Base-by-base conservation (phyloP, 37 sponge, comb jelly and placozoan species). In the Cliona cf. orientalis region DNA sequence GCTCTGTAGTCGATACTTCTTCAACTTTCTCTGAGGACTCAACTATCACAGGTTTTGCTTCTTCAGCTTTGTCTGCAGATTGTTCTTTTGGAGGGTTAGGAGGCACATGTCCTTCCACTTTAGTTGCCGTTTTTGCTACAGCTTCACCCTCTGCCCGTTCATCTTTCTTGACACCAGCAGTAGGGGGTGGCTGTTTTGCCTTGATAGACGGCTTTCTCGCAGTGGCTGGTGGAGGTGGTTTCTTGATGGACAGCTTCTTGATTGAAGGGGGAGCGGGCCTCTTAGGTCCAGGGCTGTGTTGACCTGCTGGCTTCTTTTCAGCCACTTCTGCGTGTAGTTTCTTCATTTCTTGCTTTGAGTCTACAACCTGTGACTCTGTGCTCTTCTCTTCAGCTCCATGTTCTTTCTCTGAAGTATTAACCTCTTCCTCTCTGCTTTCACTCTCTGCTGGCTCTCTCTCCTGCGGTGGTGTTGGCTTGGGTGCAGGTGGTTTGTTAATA, bases 131-230 rank as follows among this genome's bases (percentile, higher is more conserved):
- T 11, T 64, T 64, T 11, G 9, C 66, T 64, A 23, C 33, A 64
- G 33, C 9, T 29, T n/a, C n/a, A n/a, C n/a, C n/a, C n/a, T n/a
- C n/a, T n/a, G n/a, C n/a, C 19, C 7, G 25, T 29, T 64, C 25
- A 21, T n/a, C 19, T 14, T 6, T 42, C 23, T 69, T 21, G 9
- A 41, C 19, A 11, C 5, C 12, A 14, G 74, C 33, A 72, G 74
- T 75, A 31, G 76, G 60, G 57, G 58, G 23, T 7, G 21, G 73
- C 7, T 58, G 22, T 77, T 42, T 62, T 5, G 49, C 17, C 45
- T 62, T 26, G n/a, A n/a, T n/a, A n/a, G n/a, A n/a, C n/a, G n/a
- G n/a, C n/a, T n/a, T n/a, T n/a, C n/a, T n/a, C 44, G 64, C n/a
- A 26, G 46, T 28, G 3, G 11, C 60, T 58, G 76, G 76, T 75